Evolutionary conservation across 2,888 invertebrate genomes (phyloP).

Genomic region (Leptinotarsa juncta): DNA sequence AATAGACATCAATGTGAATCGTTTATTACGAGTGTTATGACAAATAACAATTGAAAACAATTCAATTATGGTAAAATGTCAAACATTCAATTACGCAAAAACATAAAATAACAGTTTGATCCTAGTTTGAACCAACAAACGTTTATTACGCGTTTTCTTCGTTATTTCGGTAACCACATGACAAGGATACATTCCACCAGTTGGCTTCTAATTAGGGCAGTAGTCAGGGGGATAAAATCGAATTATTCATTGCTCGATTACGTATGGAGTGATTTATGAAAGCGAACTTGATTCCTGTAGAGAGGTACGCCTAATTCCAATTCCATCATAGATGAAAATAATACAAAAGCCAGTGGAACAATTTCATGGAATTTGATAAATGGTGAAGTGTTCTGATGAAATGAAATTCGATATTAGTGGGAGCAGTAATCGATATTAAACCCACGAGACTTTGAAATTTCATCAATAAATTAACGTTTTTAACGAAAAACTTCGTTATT

Average conservation of each 20-base stretch:
- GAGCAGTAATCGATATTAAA: too few species aligned
- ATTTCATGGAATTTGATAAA: too few species aligned
- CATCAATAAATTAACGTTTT: too few species aligned
- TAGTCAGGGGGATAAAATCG: neutral
- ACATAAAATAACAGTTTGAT: neutral
- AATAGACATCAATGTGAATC: neutral
- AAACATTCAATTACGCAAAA: neutral
- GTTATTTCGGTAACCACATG: neutral
- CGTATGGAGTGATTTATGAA: neutral
- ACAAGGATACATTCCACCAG: slow-evolving; percentile 3
- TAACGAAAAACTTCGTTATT: too few species aligned
- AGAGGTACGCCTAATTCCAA: neutral
- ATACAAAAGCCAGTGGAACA: too few species aligned
- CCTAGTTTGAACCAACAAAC: neutral
- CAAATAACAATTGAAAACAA: neutral
- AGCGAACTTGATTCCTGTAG: neutral
- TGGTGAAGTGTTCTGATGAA: too few species aligned
- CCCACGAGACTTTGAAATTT: too few species aligned
- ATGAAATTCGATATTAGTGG: too few species aligned
- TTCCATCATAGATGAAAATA: too few species aligned
- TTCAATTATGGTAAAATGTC: neutral
- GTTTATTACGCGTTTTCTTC: neutral
- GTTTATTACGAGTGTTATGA: neutral
- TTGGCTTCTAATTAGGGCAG: neutral
- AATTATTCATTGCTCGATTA: slow-evolving; percentile 2